Conservation (phyloP, 2,797 vertebrate genomes). For the Sebastes ruberrimus region DNA sequence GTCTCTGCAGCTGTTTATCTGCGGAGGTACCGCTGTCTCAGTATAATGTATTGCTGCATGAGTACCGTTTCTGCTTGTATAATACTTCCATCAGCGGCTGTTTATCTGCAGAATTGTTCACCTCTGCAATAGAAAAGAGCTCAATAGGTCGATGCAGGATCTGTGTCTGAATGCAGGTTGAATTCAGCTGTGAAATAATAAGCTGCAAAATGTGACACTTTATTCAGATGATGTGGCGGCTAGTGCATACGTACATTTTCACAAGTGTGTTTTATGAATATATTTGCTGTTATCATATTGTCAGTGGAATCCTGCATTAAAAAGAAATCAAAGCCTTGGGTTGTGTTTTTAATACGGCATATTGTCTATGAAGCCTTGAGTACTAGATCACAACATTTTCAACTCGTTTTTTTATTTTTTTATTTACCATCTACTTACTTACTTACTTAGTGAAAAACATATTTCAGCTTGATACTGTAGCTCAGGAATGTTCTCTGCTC, state of each 20-base stretch:
- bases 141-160: slow-evolving; percentile 12
- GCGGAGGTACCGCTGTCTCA: not conserved
- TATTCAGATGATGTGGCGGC: slow-evolving; percentile 13
- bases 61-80: not conserved
- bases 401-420: not conserved
- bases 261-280: slow-evolving; percentile 15
- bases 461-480: not conserved
- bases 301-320: slow-evolving; percentile 10
- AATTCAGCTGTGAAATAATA: slow-evolving; percentile 36
- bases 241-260: slow-evolving; percentile 11
- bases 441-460: not conserved
- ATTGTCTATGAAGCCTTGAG: not conserved
- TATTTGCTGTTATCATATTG: slow-evolving; percentile 2
- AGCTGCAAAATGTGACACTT: slow-evolving; percentile 17
- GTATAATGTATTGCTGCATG: not conserved
- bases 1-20: slow-evolving; percentile 28
- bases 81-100: slow-evolving; percentile 31
- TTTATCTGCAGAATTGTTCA: slow-evolving; percentile 38
- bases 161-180: slow-evolving; percentile 1
- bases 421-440: not conserved
- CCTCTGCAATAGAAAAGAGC: not conserved
- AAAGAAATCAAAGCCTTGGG: slow-evolving; percentile 5
- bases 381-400: not conserved
- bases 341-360: not conserved
- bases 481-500: not conserved